These are phyloP conservation scores for Rhingia campestris DNA, from an alignment of 2,888 invertebrate genomes.

Conservation along the genomic window DNA sequence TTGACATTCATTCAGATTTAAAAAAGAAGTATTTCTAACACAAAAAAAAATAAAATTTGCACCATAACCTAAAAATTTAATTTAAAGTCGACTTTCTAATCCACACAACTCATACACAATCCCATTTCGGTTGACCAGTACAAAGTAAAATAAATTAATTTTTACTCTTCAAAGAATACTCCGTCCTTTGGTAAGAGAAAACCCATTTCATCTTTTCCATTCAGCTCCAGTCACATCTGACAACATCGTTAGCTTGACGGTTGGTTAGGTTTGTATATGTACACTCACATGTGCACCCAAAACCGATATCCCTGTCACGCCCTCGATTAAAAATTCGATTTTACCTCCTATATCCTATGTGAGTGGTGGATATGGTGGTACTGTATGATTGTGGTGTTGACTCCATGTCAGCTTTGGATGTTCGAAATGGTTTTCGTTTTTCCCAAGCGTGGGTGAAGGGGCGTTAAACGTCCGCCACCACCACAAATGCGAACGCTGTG, in stretches of 20 bases:
- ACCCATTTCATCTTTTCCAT: conserved; percentile 8
- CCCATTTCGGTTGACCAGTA: conserved; percentile 14
- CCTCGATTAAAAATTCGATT: conserved; percentile 62
- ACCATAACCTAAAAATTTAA: background rate
- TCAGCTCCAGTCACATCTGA: conserved; percentile 51
- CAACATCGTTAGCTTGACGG: conserved; percentile 60
- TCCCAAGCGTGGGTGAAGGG: background rate
- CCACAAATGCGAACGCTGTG: background rate
- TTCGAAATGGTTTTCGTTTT: conserved; percentile 42
- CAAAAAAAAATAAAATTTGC: background rate
- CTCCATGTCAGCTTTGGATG: conserved; percentile 48
- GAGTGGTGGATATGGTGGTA: background rate
- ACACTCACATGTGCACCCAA: background rate
- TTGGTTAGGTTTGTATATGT: conserved; percentile 31
- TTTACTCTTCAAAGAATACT: conserved; percentile 23
- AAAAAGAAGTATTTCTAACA: too few species aligned
- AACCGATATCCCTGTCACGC: conserved; percentile 49
- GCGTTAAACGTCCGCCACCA: background rate
- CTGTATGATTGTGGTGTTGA: conserved; percentile 44
- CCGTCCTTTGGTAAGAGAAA: conserved; percentile 1
- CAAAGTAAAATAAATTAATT: conserved; percentile 39
- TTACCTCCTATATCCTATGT: conserved; percentile 1
- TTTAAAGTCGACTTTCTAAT: background rate
- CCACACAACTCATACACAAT: background rate
- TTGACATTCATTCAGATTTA: too few species aligned